These are phyloP conservation scores for Mesorhabditis sp. DNA, from an alignment of 2,888 invertebrate species.

Conservation along the genomic window DNA sequence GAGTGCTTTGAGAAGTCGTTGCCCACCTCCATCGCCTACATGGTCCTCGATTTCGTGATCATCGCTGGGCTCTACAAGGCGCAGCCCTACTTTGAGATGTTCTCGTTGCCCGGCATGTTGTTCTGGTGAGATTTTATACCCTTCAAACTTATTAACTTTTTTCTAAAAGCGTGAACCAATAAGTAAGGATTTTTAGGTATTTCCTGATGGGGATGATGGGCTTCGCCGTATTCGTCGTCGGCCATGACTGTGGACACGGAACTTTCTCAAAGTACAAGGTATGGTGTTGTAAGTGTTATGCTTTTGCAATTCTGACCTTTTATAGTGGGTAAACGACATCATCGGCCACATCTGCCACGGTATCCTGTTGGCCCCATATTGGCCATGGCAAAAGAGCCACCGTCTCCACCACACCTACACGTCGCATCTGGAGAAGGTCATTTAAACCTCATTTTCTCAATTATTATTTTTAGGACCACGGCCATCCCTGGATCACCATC, in stretches of 20 bases:
- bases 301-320: neutral
- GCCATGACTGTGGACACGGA: constrained; percentile 46
- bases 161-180: neutral
- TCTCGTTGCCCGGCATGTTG: constrained; percentile 27
- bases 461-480: constrained; percentile 23
- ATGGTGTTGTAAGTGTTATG: neutral
- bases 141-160: neutral
- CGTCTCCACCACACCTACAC: constrained; percentile 40
- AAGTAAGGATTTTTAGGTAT: constrained; percentile 21
- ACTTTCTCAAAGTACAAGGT: constrained; percentile 35
- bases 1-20: constrained; percentile 53
- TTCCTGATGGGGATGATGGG: constrained; percentile 44
- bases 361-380: constrained; percentile 41
- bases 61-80: constrained; percentile 30
- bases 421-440: constrained; percentile 19
- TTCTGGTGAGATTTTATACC: constrained; percentile 23
- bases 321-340: constrained; percentile 35
- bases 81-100: constrained; percentile 32
- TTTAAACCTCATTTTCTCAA: neutral
- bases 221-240: constrained; percentile 43
- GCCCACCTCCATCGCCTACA: constrained; percentile 38
- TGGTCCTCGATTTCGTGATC: constrained; percentile 36
- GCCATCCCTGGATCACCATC: constrained; percentile 44
- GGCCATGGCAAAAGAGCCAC: constrained; percentile 47
- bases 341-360: constrained; percentile 41